Conservation (phyloP, 2,888 invertebrate species). For the Arctia plantaginis region DNA sequence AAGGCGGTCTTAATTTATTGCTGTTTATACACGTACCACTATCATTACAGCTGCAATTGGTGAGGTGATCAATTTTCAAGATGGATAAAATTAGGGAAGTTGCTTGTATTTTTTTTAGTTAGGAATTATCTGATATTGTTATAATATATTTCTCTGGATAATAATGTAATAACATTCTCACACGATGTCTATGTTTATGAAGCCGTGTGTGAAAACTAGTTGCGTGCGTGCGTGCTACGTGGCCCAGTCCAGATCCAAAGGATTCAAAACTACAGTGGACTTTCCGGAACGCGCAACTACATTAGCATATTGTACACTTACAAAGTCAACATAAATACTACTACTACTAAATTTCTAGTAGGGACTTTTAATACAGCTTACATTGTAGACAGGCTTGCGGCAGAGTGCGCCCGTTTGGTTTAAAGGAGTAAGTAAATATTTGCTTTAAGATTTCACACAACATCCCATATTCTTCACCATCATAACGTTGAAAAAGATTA, state of each 20-base stretch:
- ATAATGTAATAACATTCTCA: too few species aligned
- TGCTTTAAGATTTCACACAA: not conserved
- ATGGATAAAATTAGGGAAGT: too few species aligned
- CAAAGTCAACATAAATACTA: not conserved
- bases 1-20: too few species aligned
- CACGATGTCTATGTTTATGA: not conserved
- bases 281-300: not conserved
- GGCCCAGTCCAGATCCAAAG: not conserved
- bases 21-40: too few species aligned
- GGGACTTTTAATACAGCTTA: not conserved
- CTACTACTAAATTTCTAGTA: not conserved
- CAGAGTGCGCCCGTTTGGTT: not conserved
- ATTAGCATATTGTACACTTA: not conserved
- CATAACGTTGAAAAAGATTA: not conserved
- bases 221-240: constrained; percentile 1
- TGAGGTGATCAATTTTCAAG: not conserved
- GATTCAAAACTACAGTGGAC: not conserved
- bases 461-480: not conserved
- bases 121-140: not conserved
- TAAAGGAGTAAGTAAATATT: not conserved
- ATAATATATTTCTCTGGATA: not conserved
- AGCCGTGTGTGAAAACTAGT: not conserved
- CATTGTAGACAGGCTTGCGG: not conserved
- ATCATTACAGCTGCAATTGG: too few species aligned
- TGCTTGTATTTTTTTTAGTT: not conserved